Percentiles rank a stretch among this genome's conserved stretches.
These are phyloP conservation scores for Nothobranchius kuhntae DNA, from an alignment of 2,113 vertebrate species.

Conservation along the genomic window DNA sequence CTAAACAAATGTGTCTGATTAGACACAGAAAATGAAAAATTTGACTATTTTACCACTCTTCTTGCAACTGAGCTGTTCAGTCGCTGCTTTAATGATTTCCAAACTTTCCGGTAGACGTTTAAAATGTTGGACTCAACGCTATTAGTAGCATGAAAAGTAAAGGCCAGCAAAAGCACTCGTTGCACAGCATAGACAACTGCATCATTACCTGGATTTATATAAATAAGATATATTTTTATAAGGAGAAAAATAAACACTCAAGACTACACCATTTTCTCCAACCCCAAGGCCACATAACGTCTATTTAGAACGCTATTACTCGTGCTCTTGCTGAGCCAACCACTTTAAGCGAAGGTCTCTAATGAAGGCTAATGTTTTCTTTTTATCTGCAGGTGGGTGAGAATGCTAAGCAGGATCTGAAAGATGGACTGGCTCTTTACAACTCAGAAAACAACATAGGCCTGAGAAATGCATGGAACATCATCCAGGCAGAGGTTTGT, in stretches of 20 bases:
- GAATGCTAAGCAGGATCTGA: conserved; percentile 92
- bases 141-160: neutral
- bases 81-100: neutral
- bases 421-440: conserved; percentile 92
- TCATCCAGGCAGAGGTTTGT: conserved; percentile 96
- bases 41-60: neutral
- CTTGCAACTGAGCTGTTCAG: neutral
- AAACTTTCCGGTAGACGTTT: neutral
- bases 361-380: conserved; percentile 14
- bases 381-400: conserved; percentile 86
- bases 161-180: conserved; percentile 1
- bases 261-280: neutral
- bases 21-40: neutral
- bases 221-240: conserved; percentile 6
- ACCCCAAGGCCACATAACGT: neutral
- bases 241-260: conserved; percentile 8
- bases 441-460: conserved; percentile 95
- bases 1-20: neutral
- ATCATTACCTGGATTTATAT: neutral
- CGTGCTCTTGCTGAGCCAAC: conserved; percentile 2
- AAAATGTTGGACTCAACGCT: neutral
- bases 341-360: conserved; percentile 9
- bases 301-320: neutral
- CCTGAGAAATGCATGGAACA: conserved; percentile 97
- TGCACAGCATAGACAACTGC: neutral